Evolutionary conservation across 2,888 invertebrate genomes (phyloP), one percentile per base, ranked within the genome.

Genomic region (Actias luna): DNA sequence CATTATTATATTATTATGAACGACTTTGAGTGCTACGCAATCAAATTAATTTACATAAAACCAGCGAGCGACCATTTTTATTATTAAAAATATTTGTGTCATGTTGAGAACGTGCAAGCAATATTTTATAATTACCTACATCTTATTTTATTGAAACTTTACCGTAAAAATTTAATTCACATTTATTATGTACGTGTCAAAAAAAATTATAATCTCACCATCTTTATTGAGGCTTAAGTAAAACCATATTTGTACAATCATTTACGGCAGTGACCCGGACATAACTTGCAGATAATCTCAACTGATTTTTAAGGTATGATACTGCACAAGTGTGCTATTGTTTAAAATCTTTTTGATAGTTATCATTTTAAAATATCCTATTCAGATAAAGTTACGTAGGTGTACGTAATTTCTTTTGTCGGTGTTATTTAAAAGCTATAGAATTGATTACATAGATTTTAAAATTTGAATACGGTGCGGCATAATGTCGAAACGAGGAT

Each of bases 181-280:
- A 33, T 50, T 35, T 63, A n/a, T 60, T 55, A 60, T 39, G 29
- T 55, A 58, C 58, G 36, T 73, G 70, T 69, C 67, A 69, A 72
- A 67, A 66, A 63, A 68, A 65, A 72, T 71, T 67, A 69, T 72
- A 71, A 78, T 74, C 73, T 75, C 63, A 64, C 67, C 10, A 75
- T 76, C 74, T 76, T 75, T 74, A 73, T 73, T 69, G 67, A 68
- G 67, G 66, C 69, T 71, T 72, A 70, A 69, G 69, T 67, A 67
- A 67, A 69, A 66, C 71, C 71, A 69, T 78, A 76, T 74, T 77
- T 77, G 74, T 75, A 74, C 75, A 79, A 79, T 76, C 76, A 75
- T 76, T 79, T 71, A 70, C 72, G 73, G 70, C 76, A 77, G 75
- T 83, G 83, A 80, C 83, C 82, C 73, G 79, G 77, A 75, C 75